Conservation (phyloP, 2,113 vertebrate species). For the Bettongia penicillata region DNA sequence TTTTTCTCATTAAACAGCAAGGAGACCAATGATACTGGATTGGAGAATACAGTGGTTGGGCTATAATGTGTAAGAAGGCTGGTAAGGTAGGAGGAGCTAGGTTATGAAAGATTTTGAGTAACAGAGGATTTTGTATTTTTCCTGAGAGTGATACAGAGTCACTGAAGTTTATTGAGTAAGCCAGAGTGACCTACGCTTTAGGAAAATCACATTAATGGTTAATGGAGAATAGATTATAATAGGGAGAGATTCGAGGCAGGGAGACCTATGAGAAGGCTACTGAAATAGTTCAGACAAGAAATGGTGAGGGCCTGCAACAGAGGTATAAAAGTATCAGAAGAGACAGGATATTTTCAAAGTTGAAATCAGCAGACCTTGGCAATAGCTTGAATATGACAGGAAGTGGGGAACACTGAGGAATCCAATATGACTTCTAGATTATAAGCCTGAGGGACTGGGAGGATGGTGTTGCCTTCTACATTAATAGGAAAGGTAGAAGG, state of each 20-base stretch:
- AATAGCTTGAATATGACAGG: not conserved
- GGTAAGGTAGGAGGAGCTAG: not conserved
- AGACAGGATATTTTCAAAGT: not conserved
- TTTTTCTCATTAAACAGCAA: not conserved
- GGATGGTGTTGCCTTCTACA: too few relatives aligned
- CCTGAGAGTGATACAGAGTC: not conserved
- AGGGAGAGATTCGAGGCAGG: not conserved
- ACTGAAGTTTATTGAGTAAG: not conserved
- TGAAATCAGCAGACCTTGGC: not conserved
- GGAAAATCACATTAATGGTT: not conserved
- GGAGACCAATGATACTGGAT: not conserved
- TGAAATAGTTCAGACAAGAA: not conserved
- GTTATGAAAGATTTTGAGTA: not conserved
- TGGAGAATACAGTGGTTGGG: not conserved
- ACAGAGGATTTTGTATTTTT: not conserved
- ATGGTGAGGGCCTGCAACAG: not conserved
- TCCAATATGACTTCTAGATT: too few relatives aligned
- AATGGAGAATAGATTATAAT: not conserved
- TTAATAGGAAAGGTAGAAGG: too few relatives aligned
- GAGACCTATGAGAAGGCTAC: not conserved
- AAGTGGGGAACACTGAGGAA: too few relatives aligned
- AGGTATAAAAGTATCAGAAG: not conserved
- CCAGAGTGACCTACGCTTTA: not conserved
- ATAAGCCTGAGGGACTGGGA: too few relatives aligned
- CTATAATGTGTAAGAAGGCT: not conserved